Base-by-base conservation (phyloP, 2,113 vertebrate genomes). In the Collichthys lucidus region DNA sequence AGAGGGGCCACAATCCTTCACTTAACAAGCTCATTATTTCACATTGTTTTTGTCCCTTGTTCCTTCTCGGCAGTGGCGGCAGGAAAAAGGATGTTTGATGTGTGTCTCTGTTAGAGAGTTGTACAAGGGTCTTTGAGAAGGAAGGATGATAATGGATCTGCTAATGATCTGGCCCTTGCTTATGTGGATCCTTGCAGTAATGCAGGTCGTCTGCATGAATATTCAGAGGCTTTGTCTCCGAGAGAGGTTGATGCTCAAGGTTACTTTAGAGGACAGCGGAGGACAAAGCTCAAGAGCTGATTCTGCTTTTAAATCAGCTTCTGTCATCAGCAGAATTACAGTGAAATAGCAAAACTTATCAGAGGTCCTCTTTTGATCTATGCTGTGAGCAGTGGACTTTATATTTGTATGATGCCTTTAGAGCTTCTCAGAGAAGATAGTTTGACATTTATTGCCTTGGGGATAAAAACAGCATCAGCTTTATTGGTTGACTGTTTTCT, bases 11-110 rank as follows among this genome's bases (percentile, higher is more conserved):
- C 85, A 79, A 80, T 88, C 79, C 81, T 85, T 84, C 86, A 76
- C 86, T 89, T 93, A 91, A 93, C 88, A 92, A 92, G 90, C 93
- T 94, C 89, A 92, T 94, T 93, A 93, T 93, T 90, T 91, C 85
- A 77, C 83, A 88, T 83, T 82, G 89, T 91, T 92, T 89, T 86
- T 74, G 85, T 88, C 84, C 88, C 86, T 84, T 86, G 83, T 83
- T 86, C 90, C 86, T 90, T 83, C 80, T 86, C 46, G 0, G 64
- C 65, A 17, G 79, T 67, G 14, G 80, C 83, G 87, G 74, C 79
- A 50, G 77, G 42, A 64, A 65, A 80, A 74, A 78, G 40, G 77
- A 56, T 67, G 86, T 91, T 90, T 93, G 91, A 92, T 93, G 90
- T 88, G 83, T 77, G 71, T 79, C 75, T 82, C 66, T 70, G 70